Conservation (phyloP, 2,888 invertebrate genomes). For the Sericinus montela region DNA sequence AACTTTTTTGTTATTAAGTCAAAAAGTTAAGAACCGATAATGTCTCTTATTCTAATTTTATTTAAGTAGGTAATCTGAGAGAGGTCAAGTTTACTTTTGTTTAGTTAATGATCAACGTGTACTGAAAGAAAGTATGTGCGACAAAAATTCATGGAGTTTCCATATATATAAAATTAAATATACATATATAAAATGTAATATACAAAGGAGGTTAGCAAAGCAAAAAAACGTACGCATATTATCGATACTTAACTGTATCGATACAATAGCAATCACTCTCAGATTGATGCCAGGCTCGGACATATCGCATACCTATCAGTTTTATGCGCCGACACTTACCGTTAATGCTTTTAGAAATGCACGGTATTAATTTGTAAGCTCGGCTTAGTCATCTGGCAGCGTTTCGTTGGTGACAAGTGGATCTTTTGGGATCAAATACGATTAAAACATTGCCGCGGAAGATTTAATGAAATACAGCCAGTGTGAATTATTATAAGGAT, state of each 20-base stretch:
- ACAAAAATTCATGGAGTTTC: too few relatives aligned
- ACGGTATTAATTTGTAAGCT: constrained; percentile 54
- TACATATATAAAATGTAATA: too few relatives aligned
- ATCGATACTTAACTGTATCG: constrained; percentile 26
- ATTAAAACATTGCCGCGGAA: constrained; percentile 35
- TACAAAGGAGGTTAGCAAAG: background rate
- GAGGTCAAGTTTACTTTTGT: too few relatives aligned
- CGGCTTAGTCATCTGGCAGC: constrained; percentile 26
- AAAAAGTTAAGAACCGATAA: too few relatives aligned
- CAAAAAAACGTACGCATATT: background rate
- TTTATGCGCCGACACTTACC: constrained; percentile 70
- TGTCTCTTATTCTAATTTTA: too few relatives aligned
- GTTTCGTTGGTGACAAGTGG: constrained; percentile 43
- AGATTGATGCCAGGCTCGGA: constrained; percentile 57
- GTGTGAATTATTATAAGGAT: background rate
- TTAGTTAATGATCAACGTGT: too few relatives aligned
- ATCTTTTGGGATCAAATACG: constrained; percentile 45
- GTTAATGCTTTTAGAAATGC: constrained; percentile 68
- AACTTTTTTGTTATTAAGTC: too few relatives aligned
- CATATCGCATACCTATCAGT: constrained; percentile 73
- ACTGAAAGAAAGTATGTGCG: too few relatives aligned
- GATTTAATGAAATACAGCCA: constrained; percentile 5
- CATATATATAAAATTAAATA: too few relatives aligned
- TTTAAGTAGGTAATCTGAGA: too few relatives aligned
- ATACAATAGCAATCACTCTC: constrained; percentile 44